Conservation (phyloP, 2,888 invertebrate species). For the Watsonalla cultraria region DNA sequence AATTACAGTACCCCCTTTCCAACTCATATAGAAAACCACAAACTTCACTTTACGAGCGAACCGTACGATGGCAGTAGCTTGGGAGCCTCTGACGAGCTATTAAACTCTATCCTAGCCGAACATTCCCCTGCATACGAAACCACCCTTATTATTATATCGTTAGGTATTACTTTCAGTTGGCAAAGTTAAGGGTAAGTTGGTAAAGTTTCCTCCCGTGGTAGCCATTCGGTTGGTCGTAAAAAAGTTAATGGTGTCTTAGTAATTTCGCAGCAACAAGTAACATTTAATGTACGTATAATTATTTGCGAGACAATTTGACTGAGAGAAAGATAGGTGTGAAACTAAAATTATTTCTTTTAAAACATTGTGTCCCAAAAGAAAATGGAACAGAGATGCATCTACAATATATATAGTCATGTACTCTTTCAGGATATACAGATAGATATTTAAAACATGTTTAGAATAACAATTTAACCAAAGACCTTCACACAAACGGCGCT, state of each 20-base stretch:
- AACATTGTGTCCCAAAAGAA: no score
- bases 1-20: background rate
- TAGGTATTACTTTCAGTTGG: constrained; percentile 31
- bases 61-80: constrained; percentile 53
- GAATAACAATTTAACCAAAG: no score
- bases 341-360: no score
- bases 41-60: constrained; percentile 58
- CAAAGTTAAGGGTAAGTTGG: constrained; percentile 12
- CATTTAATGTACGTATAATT: constrained; percentile 61
- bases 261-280: constrained; percentile 69
- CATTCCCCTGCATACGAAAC: constrained; percentile 19
- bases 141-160: constrained; percentile 22
- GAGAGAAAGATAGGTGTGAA: background rate
- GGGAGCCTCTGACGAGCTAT: constrained; percentile 60
- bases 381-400: no score
- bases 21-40: constrained; percentile 20
- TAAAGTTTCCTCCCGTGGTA: constrained; percentile 39
- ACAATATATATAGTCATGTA: no score
- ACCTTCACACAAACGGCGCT: no score
- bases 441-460: no score
- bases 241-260: constrained; percentile 62
- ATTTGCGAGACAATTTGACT: constrained; percentile 31
- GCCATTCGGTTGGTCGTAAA: constrained; percentile 73
- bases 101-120: constrained; percentile 67
- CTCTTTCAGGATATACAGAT: no score